Percentiles rank a stretch among this genome's conserved stretches.
Conservation (phyloP, 1,140 invertebrate genomes). For the Apis florea region DNA sequence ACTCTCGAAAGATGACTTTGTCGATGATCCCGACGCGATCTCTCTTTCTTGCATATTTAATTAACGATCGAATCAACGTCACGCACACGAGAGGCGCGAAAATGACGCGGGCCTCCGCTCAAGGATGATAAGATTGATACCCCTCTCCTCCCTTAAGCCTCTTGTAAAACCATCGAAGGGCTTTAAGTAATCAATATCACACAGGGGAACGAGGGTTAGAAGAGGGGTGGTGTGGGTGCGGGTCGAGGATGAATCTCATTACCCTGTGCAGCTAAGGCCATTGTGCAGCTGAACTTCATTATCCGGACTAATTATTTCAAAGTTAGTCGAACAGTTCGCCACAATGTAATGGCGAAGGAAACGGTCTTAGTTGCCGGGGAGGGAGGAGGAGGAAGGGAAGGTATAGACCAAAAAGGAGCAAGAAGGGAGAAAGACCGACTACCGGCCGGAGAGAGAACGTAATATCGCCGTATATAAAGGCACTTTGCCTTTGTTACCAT, state of each 20-base stretch:
- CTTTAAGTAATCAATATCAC: conserved; percentile 71
- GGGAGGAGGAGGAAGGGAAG: conserved; percentile 10
- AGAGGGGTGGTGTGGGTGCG: background rate
- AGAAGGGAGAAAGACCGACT: conserved; percentile 18
- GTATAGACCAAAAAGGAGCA: conserved; percentile 46
- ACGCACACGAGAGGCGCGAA: conserved; percentile 21
- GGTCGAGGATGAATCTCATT: conserved; percentile 67
- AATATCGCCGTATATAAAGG: conserved; percentile 56
- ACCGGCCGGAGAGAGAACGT: conserved; percentile 24
- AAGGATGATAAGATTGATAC: conserved; percentile 60
- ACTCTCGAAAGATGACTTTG: background rate
- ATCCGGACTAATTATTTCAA: conserved; percentile 79
- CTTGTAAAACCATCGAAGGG: conserved; percentile 50
- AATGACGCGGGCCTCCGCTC: conserved; percentile 21
- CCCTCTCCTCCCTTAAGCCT: conserved; percentile 25
- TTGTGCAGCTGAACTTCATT: conserved; percentile 76
- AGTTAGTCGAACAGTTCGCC: conserved; percentile 78
- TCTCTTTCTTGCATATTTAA: conserved; percentile 7
- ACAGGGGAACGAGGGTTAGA: conserved; percentile 62
- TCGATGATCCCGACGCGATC: background rate
- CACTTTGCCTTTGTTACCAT: conserved; percentile 65
- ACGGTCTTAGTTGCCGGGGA: conserved; percentile 63
- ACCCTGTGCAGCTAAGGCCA: conserved; percentile 66
- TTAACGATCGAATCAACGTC: conserved; percentile 31
- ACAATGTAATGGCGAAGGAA: conserved; percentile 76